Conservation (phyloP, 2,113 vertebrate genomes). For the Lepidothrix coronata region DNA sequence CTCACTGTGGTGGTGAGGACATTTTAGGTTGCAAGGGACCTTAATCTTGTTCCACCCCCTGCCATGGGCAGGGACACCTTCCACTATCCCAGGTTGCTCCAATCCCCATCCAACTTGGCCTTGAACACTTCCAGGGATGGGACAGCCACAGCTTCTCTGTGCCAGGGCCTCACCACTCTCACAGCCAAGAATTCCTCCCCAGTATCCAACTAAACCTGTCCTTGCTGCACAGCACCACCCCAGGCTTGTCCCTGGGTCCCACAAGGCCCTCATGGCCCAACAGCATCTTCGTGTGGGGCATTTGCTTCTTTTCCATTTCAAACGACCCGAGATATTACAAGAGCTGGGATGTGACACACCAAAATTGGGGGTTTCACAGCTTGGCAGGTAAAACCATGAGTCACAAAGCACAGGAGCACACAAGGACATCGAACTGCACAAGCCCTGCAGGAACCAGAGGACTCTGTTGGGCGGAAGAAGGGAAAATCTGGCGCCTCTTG, state of each 20-base stretch:
- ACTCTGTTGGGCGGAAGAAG: not conserved
- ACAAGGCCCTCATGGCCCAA: not conserved
- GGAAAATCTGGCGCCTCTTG: not conserved
- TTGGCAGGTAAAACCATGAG: not conserved
- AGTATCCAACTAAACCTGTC: not conserved
- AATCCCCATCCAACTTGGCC: not conserved
- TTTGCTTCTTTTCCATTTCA: not conserved
- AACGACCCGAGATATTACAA: not conserved
- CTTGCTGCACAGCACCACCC: not conserved
- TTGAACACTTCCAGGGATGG: not conserved
- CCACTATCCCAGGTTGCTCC: not conserved
- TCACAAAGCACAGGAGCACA: not conserved
- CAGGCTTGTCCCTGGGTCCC: not conserved
- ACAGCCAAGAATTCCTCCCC: not conserved
- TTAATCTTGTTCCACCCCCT: not conserved
- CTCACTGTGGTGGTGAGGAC: not conserved
- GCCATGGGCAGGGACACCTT: not conserved
- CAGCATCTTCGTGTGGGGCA: rapidly evolving
- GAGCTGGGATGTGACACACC: not conserved
- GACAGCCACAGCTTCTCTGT: not conserved
- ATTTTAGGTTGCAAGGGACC: not conserved
- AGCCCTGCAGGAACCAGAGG: not conserved
- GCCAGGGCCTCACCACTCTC: not conserved
- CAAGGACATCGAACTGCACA: not conserved
- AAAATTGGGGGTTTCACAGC: not conserved